Conservation (phyloP, 2,888 invertebrate species). For the Ecdyonurus torrentis region DNA sequence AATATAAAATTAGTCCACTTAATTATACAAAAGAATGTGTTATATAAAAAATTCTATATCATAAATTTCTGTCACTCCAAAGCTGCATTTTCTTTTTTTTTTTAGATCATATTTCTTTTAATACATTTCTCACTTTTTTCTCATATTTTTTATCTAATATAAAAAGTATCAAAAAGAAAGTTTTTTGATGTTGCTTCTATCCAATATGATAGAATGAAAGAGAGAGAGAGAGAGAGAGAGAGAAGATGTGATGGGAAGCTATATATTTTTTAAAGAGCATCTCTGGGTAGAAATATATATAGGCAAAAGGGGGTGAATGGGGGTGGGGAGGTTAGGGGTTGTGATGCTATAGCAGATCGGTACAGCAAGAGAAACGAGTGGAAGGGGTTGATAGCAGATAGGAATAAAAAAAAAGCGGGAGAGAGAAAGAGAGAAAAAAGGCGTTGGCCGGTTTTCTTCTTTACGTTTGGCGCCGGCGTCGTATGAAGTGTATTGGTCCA, state of each 20-base stretch:
- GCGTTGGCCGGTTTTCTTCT: slow-evolving; percentile 2
- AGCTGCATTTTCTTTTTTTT: not conserved
- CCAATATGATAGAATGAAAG: not conserved
- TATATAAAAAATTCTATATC: no score
- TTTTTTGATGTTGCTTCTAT: not conserved
- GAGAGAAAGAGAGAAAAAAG: not conserved
- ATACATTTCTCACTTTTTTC: not conserved
- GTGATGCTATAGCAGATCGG: not conserved
- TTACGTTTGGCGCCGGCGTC: slow-evolving; percentile 1
- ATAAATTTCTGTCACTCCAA: not conserved
- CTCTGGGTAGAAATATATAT: not conserved
- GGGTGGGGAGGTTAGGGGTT: not conserved
- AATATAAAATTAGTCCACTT: no score
- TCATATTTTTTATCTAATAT: not conserved
- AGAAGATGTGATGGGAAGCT: not conserved
- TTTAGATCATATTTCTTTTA: not conserved
- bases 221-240: not conserved
- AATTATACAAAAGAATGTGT: no score
- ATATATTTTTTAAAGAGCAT: not conserved
- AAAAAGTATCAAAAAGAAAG: not conserved
- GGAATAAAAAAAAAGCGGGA: not conserved
- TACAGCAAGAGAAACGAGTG: not conserved
- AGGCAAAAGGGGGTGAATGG: not conserved
- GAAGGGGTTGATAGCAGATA: not conserved
- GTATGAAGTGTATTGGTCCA: slow-evolving; percentile 1